Evolutionary conservation across 2,888 invertebrate species (phyloP).

Genomic region (Chymomyza caudatula): DNA sequence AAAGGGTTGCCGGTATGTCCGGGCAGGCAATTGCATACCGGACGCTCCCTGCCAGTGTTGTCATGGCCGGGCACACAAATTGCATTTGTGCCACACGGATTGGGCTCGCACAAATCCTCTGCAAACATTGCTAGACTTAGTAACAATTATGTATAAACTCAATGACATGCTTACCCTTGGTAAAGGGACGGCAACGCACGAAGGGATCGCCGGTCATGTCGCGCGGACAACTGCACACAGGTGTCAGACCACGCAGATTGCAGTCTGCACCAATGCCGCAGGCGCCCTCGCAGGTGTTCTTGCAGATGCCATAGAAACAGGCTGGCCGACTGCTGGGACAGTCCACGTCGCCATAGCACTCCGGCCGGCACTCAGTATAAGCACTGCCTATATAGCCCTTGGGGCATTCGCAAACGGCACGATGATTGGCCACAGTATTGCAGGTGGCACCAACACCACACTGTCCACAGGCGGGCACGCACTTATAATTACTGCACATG

Average conservation of each 20-base stretch:
- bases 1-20: conserved; percentile 90
- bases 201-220: conserved; percentile 94
- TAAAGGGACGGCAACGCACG: conserved; percentile 88
- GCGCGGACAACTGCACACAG: conserved; percentile 90
- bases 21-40: conserved; percentile 89
- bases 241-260: conserved; percentile 85
- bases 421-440: conserved; percentile 85
- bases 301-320: conserved; percentile 89
- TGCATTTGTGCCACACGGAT: conserved; percentile 86
- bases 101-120: conserved; percentile 91
- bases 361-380: conserved; percentile 86
- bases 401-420: conserved; percentile 88
- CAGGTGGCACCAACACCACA: conserved; percentile 90
- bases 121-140: conserved; percentile 11
- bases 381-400: conserved; percentile 90
- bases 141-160: background rate
- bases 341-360: conserved; percentile 88
- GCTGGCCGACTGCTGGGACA: conserved; percentile 88
- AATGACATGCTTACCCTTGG: conserved; percentile 81
- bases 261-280: conserved; percentile 90
- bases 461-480: conserved; percentile 86
- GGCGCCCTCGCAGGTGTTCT: conserved; percentile 89
- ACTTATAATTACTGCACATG: conserved; percentile 86
- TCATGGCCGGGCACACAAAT: conserved; percentile 90
- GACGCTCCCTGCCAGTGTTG: conserved; percentile 87